These are phyloP conservation scores for Todiramphus chloris DNA, from an alignment of 2,113 vertebrate species.

Conservation along the genomic window DNA sequence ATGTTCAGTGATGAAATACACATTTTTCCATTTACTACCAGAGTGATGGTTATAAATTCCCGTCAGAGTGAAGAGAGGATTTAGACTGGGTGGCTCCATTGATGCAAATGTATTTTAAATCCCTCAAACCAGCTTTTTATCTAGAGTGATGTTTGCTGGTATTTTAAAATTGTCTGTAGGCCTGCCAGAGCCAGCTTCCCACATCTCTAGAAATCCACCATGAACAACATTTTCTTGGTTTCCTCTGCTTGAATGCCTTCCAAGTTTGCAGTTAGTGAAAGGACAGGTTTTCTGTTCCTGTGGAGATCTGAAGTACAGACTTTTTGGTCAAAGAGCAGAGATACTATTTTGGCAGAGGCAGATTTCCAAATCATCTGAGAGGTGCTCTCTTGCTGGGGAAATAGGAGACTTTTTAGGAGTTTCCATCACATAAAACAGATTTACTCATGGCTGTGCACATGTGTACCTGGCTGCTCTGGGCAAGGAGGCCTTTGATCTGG, in stretches of 20 bases:
- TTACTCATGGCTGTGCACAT: neutral
- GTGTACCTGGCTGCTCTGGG: neutral
- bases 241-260: neutral
- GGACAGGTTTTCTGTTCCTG: neutral
- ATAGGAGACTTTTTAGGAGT: neutral
- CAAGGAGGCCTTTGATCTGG: neutral
- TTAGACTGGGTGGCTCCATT: neutral
- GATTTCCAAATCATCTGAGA: neutral
- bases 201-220: neutral
- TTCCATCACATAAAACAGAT: neutral
- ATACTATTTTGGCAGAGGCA: neutral
- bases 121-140: neutral
- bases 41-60: neutral
- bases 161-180: neutral
- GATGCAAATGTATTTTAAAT: neutral
- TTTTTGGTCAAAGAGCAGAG: conserved; percentile 28
- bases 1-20: neutral
- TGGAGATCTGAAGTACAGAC: neutral
- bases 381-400: neutral
- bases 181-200: neutral
- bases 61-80: neutral
- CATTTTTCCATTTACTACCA: neutral
- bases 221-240: neutral
- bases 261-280: neutral
- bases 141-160: neutral